Evolutionary conservation across 2,797 vertebrate genomes (phyloP), one percentile per base, ranked within the genome.

Genomic region (Pampus argenteus): DNA sequence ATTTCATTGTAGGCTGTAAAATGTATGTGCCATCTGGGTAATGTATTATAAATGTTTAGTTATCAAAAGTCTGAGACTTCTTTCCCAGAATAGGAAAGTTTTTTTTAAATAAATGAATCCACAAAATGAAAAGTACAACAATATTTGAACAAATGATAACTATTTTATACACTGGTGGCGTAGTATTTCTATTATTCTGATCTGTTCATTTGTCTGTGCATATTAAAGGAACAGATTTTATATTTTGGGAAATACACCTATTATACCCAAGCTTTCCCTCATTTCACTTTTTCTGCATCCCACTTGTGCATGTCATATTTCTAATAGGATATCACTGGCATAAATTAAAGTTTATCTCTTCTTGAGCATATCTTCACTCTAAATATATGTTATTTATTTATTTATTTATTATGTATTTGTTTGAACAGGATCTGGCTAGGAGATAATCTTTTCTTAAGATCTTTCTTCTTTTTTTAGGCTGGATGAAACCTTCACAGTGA

Each of bases 401-500:
- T n/a, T n/a, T n/a, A n/a, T n/a, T n/a, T n/a, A n/a, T n/a, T n/a
- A n/a, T n/a, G n/a, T n/a, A n/a, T n/a, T n/a, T 22, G 31, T 9
- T 15, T 22, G 7, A 66, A 34, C 28, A 56, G 25, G 8, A 50
- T 25, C 7, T 23, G n/a, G 9, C 10, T 23, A 2, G n/a, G 3
- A 68, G 9, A 48, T 17, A 0, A 60, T 38, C 6, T 7, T 59
- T 51, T 57, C 8, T 57, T 5, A 45, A 18, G 13, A 8, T 25
- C 15, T 56, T 17, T 28, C 6, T 51, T 38, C 4, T 83, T 10
- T 71, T 58, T 71, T 0, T 74, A 99, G 98, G 98, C 88, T 99
- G 76, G 98, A 99, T 0, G 96, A 98, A 93, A 94, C 90, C 0
- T 97, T 96, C 88, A 96, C 95, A 0, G 98, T 98, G 28, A 99